Conservation (phyloP, 2,888 invertebrate species). For the Leptopilina myrica region DNA sequence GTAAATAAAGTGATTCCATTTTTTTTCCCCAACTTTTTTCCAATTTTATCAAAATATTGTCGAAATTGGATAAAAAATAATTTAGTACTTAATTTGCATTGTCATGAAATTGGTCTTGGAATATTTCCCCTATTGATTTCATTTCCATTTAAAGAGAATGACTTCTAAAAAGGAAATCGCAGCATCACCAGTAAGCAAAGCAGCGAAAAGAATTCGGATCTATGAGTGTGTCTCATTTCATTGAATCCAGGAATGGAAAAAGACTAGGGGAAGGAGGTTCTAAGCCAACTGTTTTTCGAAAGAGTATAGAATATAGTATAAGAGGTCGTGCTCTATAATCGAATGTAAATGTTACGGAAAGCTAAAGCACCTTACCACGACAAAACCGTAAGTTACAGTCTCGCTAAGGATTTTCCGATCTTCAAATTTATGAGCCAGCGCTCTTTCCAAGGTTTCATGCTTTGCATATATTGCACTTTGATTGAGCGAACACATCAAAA, state of each 20-base stretch:
- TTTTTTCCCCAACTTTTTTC: too few species aligned
- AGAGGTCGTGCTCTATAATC: conserved; percentile 57
- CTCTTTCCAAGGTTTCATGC: not conserved
- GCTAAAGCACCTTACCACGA: conserved; percentile 67
- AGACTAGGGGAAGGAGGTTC: conserved; percentile 28
- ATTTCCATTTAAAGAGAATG: conserved; percentile 59
- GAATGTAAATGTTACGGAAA: conserved; percentile 73
- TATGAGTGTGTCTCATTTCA: conserved; percentile 8
- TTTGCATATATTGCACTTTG: not conserved
- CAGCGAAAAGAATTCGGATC: conserved; percentile 45
- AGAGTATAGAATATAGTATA: conserved; percentile 1
- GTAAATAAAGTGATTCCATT: too few species aligned
- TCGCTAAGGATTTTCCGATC: conserved; percentile 22
- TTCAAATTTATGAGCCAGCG: not conserved
- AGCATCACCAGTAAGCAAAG: conserved; percentile 63
- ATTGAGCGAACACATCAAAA: not conserved
- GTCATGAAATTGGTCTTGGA: conserved; percentile 53
- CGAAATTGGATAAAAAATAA: too few species aligned
- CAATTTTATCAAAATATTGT: too few species aligned
- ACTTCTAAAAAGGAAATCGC: conserved; percentile 59
- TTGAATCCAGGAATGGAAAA: conserved; percentile 40
- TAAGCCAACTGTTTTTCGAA: conserved; percentile 33
- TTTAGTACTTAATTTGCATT: conserved; percentile 59
- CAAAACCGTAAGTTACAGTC: conserved; percentile 50
- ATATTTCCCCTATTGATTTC: conserved; percentile 64